Base-by-base conservation (phyloP, 2,797 vertebrate species). In the Liasis olivaceus region DNA sequence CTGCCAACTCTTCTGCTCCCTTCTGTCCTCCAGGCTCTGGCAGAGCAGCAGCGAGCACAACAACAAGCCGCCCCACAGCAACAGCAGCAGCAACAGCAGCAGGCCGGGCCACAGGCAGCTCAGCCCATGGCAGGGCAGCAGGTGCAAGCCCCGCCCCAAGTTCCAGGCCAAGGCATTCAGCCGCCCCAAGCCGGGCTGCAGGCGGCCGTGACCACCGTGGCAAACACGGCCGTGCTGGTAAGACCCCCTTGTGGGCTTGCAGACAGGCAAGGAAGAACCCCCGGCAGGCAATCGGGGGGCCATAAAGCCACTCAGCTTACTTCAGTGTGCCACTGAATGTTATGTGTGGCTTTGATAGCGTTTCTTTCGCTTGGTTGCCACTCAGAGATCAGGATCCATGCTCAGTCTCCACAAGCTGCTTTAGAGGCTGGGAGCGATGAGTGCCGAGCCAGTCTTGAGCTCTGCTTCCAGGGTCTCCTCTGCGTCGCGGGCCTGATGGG, bases 21-120 rank as follows among this genome's bases (percentile, higher is more conserved):
- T 56, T 13, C 77, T 42, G 63, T 88, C 95, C 91, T 87, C 4
- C 95, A 99, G 99, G 99, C 98, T 84, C 97, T 99, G 94, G 99
- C 98, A 14, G 99, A 99, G 96, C 99, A 99, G 95, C 99, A 99
- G 97, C 98, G 98, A 95, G 98, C 98, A 51, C 99, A 99, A 95
- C 98, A 99, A 93, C 97, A 99, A 95, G 97, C 98, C 11, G 96
- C 96, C 7, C 96, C 97, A 0, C 97, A 97, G 93, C 88, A 93
- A 17, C 96, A 94, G 13, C 69, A 72, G 2, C n/a, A 36, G 6
- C 69, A 22, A 1, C 96, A 93, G 3, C 95, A 97, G 92, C 97
- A 95, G 94, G 95, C 96, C 0, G 95, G 96, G 51, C 97, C 96
- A 91, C 97, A 97, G 91, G 96, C 95, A 92, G 94, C 94, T 22